Evolutionary conservation across 2,797 vertebrate species (phyloP).

Genomic region (Cossypha caffra): DNA sequence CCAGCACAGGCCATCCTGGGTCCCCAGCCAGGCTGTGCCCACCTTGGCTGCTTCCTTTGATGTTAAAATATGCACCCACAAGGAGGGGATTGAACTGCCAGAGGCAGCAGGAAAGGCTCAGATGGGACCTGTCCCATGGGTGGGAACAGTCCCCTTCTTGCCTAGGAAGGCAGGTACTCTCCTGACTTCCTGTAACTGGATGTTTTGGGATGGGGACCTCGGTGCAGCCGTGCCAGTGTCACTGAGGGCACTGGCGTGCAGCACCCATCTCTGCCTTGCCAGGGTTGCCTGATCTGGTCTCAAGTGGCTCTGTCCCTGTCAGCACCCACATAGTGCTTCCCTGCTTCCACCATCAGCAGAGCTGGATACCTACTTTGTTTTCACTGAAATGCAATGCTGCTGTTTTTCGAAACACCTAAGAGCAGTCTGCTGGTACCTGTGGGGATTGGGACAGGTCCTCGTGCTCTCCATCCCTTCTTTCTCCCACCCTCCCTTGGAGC

Average conservation of each 20-base stretch:
- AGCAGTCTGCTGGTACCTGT: neutral
- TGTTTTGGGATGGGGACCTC: neutral
- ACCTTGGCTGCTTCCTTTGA: neutral
- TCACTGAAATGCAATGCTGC: neutral
- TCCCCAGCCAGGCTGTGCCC: neutral
- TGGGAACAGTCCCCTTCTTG: neutral
- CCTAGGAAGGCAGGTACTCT: neutral
- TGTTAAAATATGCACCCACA: fast-evolving
- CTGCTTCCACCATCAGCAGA: neutral
- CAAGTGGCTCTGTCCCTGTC: neutral
- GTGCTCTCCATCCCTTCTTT: neutral
- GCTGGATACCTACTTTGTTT: neutral
- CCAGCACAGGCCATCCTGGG: conserved; percentile 27
- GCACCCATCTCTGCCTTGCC: neutral
- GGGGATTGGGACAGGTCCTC: neutral
- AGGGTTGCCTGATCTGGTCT: neutral
- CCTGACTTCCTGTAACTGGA: neutral
- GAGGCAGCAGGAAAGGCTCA: neutral
- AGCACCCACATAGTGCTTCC: neutral
- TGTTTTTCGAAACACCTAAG: neutral
- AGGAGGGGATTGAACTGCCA: neutral
- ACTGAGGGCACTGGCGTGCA: neutral
- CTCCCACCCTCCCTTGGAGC: neutral
- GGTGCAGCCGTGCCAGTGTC: neutral
- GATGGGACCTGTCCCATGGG: neutral